Conservation (phyloP, 2,113 vertebrate genomes). For the Pygoscelis adeliae region DNA sequence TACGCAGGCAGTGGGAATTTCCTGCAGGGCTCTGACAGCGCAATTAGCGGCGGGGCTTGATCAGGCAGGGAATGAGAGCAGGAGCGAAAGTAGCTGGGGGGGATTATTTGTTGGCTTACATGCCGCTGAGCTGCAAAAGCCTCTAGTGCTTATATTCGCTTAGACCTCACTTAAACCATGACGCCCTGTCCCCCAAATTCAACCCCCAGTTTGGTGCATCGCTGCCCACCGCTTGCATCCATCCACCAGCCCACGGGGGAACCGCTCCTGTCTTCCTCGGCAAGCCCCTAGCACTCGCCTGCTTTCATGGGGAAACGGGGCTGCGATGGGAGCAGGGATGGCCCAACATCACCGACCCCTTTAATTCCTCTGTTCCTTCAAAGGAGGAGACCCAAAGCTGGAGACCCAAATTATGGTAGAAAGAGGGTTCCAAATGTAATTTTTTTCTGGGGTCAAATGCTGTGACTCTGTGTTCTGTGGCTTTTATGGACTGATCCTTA, state of each 20-base stretch:
- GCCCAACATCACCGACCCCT: accelerated
- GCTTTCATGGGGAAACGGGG: accelerated
- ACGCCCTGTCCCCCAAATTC: background rate
- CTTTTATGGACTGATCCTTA: background rate
- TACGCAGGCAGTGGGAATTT: background rate
- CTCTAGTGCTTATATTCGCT: accelerated
- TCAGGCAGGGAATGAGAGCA: background rate
- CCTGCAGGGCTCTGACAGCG: background rate
- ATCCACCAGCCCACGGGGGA: accelerated
- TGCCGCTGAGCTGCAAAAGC: background rate
- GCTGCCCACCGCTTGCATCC: accelerated
- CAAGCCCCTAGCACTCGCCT: accelerated
- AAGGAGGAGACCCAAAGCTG: background rate
- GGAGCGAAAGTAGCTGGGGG: accelerated
- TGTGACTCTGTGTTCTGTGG: background rate
- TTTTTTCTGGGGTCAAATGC: no score
- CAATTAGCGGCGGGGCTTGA: background rate
- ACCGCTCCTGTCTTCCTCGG: accelerated
- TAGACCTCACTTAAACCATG: background rate
- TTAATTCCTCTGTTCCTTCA: background rate
- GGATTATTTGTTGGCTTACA: background rate
- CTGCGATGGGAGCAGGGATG: background rate
- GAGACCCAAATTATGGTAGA: background rate
- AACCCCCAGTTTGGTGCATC: accelerated
- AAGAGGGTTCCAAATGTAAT: background rate